Evolutionary conservation across 2,888 invertebrate genomes (phyloP).

Genomic region (Hydropsyche betteni): DNA sequence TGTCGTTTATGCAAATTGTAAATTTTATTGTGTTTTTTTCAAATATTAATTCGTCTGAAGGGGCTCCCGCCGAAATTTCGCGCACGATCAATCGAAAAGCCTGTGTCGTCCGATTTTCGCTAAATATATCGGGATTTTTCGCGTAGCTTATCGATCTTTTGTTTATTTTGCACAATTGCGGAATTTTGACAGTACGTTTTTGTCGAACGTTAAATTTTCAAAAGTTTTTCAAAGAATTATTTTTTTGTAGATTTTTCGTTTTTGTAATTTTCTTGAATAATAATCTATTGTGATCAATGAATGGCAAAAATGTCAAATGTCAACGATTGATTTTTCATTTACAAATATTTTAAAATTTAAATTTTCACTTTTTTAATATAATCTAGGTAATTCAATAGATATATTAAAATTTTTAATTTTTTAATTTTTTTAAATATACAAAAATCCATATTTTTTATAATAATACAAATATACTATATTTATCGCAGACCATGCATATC

Average conservation of each 20-base stretch:
- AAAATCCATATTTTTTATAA: too few species aligned
- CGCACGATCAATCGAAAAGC: not conserved
- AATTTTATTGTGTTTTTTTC: too few species aligned
- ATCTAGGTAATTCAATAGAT: too few species aligned
- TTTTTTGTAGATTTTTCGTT: not conserved
- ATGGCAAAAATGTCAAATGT: slow-evolving; percentile 24
- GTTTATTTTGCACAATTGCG: slow-evolving; percentile 7
- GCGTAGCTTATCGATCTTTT: slow-evolving; percentile 1
- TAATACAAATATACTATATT: too few species aligned
- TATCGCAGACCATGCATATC: too few species aligned
- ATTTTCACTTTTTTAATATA: not conserved
- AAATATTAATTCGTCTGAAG: too few species aligned
- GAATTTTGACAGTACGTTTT: not conserved
- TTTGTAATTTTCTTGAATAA: not conserved
- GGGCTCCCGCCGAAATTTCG: too few species aligned
- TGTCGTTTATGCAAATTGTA: not conserved
- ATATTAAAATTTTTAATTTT: too few species aligned
- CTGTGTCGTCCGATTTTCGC: not conserved
- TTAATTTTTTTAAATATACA: too few species aligned
- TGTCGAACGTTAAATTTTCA: not conserved
- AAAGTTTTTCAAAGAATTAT: not conserved
- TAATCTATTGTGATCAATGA: not conserved
- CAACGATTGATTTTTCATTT: not conserved
- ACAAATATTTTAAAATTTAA: not conserved
- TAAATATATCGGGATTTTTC: not conserved